Evolutionary conservation across 2,113 vertebrate species (phyloP).

Genomic region (Stercorarius parasiticus): DNA sequence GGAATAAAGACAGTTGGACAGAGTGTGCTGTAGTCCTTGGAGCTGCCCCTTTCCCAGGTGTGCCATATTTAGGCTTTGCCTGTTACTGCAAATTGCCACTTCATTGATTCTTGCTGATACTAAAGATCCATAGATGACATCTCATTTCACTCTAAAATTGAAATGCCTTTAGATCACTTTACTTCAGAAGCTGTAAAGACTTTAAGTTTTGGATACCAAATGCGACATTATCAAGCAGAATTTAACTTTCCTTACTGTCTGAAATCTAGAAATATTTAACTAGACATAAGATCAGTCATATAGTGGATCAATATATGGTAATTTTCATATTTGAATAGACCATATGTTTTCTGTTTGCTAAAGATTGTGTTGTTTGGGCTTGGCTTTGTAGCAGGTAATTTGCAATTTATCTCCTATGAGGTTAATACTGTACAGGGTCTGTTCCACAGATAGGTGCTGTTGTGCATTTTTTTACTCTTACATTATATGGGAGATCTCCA

Average conservation of each 20-base stretch:
- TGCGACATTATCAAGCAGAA: not conserved
- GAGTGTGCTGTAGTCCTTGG: not conserved
- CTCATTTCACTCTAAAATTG: slow-evolving; percentile 59
- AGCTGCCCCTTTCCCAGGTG: slow-evolving; percentile 55
- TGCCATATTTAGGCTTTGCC: slow-evolving; percentile 48
- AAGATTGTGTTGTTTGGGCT: not conserved
- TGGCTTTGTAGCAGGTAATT: not conserved
- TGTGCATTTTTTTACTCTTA: not conserved
- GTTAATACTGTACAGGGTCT: not conserved
- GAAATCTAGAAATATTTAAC: not conserved
- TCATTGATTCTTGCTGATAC: slow-evolving; percentile 52
- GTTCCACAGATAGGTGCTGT: not conserved
- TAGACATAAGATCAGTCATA: not conserved
- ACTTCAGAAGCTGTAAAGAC: slow-evolving; percentile 6
- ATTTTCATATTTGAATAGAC: not conserved
- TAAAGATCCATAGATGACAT: slow-evolving; percentile 50
- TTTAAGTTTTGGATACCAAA: slow-evolving; percentile 2
- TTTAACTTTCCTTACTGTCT: not conserved
- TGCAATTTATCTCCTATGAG: not conserved
- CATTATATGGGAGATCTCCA: not conserved
- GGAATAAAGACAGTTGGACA: slow-evolving; percentile 12
- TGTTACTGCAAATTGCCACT: slow-evolving; percentile 60
- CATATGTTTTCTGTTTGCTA: not conserved
- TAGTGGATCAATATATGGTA: not conserved
- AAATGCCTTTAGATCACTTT: slow-evolving; percentile 23